Conservation (phyloP, 2,797 vertebrate genomes). For the Protosalanx chinensis region DNA sequence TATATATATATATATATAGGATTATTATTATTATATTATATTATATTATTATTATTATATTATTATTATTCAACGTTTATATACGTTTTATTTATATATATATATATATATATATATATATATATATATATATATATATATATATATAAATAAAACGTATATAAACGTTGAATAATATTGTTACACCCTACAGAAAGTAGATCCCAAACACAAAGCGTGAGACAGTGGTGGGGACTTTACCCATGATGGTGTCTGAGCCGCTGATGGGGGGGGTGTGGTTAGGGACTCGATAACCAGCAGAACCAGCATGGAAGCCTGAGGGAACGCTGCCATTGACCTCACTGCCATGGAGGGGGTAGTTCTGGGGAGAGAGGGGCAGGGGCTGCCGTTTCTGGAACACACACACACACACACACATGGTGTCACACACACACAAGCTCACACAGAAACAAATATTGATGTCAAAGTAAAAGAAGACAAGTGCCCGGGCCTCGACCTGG, state of each 20-base stretch:
- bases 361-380: constrained; percentile 77
- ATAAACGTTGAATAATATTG: too few species aligned
- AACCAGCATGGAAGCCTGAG: constrained; percentile 80
- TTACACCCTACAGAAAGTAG: not conserved
- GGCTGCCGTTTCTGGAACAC: constrained; percentile 72
- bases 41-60: too few species aligned
- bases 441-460: constrained; percentile 1
- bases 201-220: not conserved
- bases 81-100: too few species aligned
- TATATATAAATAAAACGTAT: too few species aligned
- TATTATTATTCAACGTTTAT: too few species aligned
- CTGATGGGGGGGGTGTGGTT: constrained; percentile 88
- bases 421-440: not conserved
- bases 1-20: too few species aligned
- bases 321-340: constrained; percentile 86
- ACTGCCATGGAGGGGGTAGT: constrained; percentile 87
- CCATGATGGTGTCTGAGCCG: constrained; percentile 82
- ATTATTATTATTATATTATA: too few species aligned
- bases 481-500: not conserved
- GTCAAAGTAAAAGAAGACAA: not conserved
- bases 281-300: constrained; percentile 78
- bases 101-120: too few species aligned
- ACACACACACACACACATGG: not conserved
- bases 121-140: too few species aligned
- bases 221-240: constrained; percentile 54